Percentiles rank a stretch among this genome's conserved stretches.
These are phyloP conservation scores for Hecatera dysodea DNA, from an alignment of 2,888 invertebrate species.

Conservation along the genomic window DNA sequence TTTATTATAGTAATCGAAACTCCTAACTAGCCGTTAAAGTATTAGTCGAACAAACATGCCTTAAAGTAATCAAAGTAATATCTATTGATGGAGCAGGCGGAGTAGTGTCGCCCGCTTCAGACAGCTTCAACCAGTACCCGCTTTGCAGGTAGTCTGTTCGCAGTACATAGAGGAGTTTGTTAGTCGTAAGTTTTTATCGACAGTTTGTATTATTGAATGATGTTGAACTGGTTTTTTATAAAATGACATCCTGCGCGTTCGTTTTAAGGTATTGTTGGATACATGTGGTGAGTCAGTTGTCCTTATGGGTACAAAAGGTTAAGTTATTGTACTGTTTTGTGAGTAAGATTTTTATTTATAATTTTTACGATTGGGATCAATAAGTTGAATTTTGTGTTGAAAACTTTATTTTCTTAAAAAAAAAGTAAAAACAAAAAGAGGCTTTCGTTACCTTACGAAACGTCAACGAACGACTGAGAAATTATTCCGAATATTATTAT, in stretches of 20 bases:
- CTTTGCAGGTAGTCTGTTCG: conserved; percentile 78
- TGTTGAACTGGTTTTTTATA: conserved; percentile 86
- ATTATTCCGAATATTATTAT: conserved; percentile 81
- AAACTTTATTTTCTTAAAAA: conserved; percentile 87
- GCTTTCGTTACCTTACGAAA: conserved; percentile 83
- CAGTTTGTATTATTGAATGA: conserved; percentile 86
- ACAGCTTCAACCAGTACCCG: conserved; percentile 78
- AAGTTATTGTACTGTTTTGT: conserved; percentile 83
- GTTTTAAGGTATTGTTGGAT: conserved; percentile 78
- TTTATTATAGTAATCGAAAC: conserved; percentile 78
- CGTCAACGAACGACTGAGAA: conserved; percentile 90
- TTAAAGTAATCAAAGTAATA: conserved; percentile 75
- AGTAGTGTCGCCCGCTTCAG: conserved; percentile 73
- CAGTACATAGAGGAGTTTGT: conserved; percentile 82
- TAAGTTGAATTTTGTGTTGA: conserved; percentile 85
- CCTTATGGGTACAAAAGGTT: conserved; percentile 88
- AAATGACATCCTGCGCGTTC: conserved; percentile 89
- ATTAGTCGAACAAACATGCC: conserved; percentile 83
- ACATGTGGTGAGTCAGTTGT: conserved; percentile 85
- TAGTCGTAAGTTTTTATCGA: conserved; percentile 89
- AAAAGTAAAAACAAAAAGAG: conserved; percentile 80
- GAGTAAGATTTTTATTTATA: conserved; percentile 85
- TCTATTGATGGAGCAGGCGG: conserved; percentile 52
- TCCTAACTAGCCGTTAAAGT: conserved; percentile 83
- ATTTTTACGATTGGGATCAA: conserved; percentile 88